These are phyloP conservation scores for Siniperca chuatsi DNA, from an alignment of 2,113 vertebrate species.

Conservation along the genomic window DNA sequence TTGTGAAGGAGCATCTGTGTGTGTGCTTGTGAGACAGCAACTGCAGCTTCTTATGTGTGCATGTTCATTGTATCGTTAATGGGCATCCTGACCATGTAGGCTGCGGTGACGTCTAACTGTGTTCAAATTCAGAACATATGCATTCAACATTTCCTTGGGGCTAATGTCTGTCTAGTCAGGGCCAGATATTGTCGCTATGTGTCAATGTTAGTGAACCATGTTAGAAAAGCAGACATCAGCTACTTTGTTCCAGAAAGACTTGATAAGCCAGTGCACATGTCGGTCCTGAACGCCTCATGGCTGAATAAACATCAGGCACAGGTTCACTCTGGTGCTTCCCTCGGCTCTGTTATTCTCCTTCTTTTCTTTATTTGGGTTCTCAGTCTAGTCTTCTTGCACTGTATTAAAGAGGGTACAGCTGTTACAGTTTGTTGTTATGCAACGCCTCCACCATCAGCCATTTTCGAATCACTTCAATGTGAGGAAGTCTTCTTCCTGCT, in stretches of 20 bases:
- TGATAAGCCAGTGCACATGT: constrained; percentile 5
- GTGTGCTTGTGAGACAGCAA: constrained; percentile 15
- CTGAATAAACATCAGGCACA: not conserved
- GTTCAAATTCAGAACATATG: constrained; percentile 45
- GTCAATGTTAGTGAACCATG: constrained; percentile 24
- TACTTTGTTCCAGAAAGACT: constrained; percentile 2
- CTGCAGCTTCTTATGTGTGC: not conserved
- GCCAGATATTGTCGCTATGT: constrained; percentile 19
- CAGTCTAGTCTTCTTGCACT: not conserved
- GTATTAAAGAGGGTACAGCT: constrained; percentile 31
- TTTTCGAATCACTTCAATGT: constrained; percentile 5
- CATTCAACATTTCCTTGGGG: constrained; percentile 32
- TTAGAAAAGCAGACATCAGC: constrained; percentile 15
- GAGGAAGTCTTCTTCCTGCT: constrained; percentile 16
- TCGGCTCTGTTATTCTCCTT: not conserved
- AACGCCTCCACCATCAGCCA: constrained; percentile 19
- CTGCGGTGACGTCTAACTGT: not conserved
- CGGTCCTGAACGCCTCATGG: not conserved
- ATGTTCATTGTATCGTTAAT: constrained; percentile 24
- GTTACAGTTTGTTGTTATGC: not conserved
- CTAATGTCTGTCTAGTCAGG: constrained; percentile 39
- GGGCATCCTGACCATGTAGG: constrained; percentile 18
- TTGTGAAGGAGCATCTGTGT: constrained; percentile 24
- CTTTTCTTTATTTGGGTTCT: not conserved
- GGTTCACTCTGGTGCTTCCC: constrained; percentile 4